Evolutionary conservation across 2,797 vertebrate genomes (phyloP).

Genomic region (Smutsia temminckii): DNA sequence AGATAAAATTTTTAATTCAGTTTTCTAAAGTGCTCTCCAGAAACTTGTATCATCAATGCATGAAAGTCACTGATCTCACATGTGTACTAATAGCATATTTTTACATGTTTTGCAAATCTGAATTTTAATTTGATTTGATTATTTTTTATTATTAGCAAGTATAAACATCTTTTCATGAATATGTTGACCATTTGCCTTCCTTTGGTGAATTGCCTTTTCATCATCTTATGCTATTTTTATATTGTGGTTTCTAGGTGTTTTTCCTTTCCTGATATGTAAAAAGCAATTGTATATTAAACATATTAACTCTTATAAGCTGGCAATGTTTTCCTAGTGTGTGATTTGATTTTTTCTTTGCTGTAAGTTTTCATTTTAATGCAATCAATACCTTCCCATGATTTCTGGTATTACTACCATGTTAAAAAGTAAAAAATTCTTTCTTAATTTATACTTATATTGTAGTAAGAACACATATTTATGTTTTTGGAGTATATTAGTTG

Average conservation of each 20-base stretch:
- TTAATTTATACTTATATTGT: background rate
- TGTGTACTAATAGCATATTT: background rate
- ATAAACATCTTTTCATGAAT: background rate
- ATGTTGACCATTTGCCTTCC: background rate
- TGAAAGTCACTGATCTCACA: background rate
- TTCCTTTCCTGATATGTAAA: background rate
- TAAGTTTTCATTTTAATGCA: constrained; percentile 11
- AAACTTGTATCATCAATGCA: background rate
- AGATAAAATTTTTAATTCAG: background rate
- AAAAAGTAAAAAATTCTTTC: background rate
- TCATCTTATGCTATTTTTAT: background rate
- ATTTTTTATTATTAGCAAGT: background rate
- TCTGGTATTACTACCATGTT: background rate
- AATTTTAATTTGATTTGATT: background rate
- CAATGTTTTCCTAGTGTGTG: background rate
- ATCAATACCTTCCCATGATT: background rate
- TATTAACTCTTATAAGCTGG: background rate
- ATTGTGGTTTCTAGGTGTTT: background rate
- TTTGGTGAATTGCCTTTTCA: background rate
- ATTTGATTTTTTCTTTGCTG: background rate
- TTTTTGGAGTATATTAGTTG: background rate
- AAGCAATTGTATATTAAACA: background rate
- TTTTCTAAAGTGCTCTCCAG: background rate
- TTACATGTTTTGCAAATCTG: background rate
- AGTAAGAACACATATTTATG: background rate